Base-by-base conservation (phyloP, 2,888 invertebrate species). In the Sthenelais limicola region DNA sequence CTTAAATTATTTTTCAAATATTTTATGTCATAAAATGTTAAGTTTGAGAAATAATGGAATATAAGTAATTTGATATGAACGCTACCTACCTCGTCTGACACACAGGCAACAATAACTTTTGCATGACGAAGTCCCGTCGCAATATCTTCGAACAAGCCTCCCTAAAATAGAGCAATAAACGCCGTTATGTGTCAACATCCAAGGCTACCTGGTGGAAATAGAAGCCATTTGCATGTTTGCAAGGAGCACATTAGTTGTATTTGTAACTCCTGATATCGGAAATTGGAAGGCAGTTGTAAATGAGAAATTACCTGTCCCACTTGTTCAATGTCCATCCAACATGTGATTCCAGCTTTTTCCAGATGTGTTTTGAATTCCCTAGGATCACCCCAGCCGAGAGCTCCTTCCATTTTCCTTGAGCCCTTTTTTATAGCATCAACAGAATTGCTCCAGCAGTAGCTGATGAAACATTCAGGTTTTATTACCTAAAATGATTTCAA, bases 371-470 rank as follows among this genome's bases (percentile, higher is more conserved):
- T 85, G 58, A 87, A 77, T 35, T 80, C 79, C 26, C 87, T 75
- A 0, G 87, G 87, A 76, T 87, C 87, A 18, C 82, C 82, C 78
- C 76, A 81, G 0, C 86, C 86, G 21, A 85, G 38, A 5, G 84
- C 82, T 4, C 82, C 82, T 21, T 77, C 75, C 28, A 73, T 47
- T n/a, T 43, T 38, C n/a, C 67, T 43, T 18, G 71, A 58, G 18
- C 75, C 75, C 35, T 79, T 80, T 18, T 74, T 74, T 7, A 83
- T 81, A 4, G 86, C 86, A 43, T 80, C 79, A 47, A 79, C 78
- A 28, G 86, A 86, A 75, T 87, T 87, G 30, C 80, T 74, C 87
- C 87, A 87, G 71, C 85, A 84, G 79, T 86, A 87, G 72, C 84
- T 86, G 68, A 87, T 80, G 77, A 87, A 87, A 54, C 76, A 77